These are phyloP conservation scores for Malthinus flaveolus DNA, from an alignment of 2,888 invertebrate species.

Conservation along the genomic window DNA sequence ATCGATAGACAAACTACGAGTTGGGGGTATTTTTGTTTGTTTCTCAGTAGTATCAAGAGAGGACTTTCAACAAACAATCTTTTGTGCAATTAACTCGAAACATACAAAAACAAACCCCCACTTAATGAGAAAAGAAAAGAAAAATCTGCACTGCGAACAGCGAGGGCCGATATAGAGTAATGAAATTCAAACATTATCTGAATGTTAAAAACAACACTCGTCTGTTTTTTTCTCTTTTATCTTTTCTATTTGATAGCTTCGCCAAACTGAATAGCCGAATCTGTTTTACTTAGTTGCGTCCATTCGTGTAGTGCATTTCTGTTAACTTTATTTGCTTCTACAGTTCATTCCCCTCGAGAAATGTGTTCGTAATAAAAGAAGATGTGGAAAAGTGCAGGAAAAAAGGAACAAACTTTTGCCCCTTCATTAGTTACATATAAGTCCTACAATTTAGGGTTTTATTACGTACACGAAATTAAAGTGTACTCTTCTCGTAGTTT, in stretches of 20 bases:
- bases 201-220: slow-evolving; percentile 28
- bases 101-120: too few relatives aligned
- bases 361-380: slow-evolving; percentile 16
- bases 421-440: slow-evolving; percentile 29
- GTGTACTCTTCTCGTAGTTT: background rate
- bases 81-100: too few relatives aligned
- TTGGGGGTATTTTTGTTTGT: too few relatives aligned
- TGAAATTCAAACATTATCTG: slow-evolving; percentile 34
- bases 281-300: slow-evolving; percentile 21
- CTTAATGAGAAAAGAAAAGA: too few relatives aligned
- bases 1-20: too few relatives aligned
- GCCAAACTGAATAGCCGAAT: slow-evolving; percentile 14
- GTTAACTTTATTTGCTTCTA: slow-evolving; percentile 27
- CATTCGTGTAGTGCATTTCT: slow-evolving; percentile 20
- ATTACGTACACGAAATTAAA: slow-evolving; percentile 26
- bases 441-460: slow-evolving; percentile 29
- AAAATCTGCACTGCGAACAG: too few relatives aligned
- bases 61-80: too few relatives aligned
- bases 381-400: slow-evolving; percentile 19
- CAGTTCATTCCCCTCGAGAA: slow-evolving; percentile 23
- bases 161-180: slow-evolving; percentile 11
- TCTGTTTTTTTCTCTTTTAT: slow-evolving; percentile 16
- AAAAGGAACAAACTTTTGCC: slow-evolving; percentile 27
- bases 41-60: too few relatives aligned
- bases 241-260: slow-evolving; percentile 18